Conservation (phyloP, 2,113 vertebrate genomes). For the Smithornis capensis region DNA sequence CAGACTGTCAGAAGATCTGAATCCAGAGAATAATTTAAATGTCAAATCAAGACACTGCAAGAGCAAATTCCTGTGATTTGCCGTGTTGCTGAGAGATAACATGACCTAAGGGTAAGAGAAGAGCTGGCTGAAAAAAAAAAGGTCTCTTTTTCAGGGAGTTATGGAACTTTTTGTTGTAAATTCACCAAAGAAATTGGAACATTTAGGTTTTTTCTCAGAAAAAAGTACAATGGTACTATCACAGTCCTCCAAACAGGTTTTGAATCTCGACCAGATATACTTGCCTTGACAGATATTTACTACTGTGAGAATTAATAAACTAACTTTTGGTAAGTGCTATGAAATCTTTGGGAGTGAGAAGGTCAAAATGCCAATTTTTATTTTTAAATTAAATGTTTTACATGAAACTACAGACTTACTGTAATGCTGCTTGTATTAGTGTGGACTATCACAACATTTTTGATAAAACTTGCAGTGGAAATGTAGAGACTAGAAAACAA, state of each 20-base stretch:
- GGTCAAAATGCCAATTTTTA: background rate
- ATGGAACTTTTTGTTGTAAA: background rate
- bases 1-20: conserved; percentile 55
- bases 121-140: background rate
- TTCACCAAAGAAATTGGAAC: background rate
- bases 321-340: background rate
- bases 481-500: background rate
- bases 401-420: background rate
- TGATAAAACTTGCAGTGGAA: background rate
- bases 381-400: background rate
- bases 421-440: background rate
- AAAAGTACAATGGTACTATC: background rate
- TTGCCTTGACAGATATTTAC: background rate
- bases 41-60: conserved; percentile 49
- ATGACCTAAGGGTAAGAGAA: conserved; percentile 26
- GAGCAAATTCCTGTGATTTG: conserved; percentile 22
- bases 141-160: background rate
- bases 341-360: background rate
- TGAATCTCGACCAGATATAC: background rate
- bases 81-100: background rate
- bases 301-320: background rate
- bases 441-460: background rate
- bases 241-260: background rate
- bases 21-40: conserved; percentile 62
- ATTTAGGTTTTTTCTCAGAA: background rate